These are phyloP conservation scores for Myotis brandtii DNA, from an alignment of 2,113 vertebrate species.

Conservation along the genomic window DNA sequence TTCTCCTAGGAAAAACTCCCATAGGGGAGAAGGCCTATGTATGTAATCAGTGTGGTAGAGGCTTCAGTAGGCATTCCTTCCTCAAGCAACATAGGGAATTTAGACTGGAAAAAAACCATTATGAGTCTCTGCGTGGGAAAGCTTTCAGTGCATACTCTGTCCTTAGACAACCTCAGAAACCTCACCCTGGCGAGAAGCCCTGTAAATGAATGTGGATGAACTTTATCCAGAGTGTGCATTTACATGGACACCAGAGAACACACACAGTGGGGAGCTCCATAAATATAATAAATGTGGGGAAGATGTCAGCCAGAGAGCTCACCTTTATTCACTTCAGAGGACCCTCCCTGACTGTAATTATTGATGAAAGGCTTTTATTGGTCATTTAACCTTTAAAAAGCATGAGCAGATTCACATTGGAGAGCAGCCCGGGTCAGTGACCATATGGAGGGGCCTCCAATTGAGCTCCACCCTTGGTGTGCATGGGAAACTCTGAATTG, in stretches of 20 bases:
- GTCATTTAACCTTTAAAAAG: not conserved
- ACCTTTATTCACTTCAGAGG: not conserved
- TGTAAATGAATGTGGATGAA: not conserved
- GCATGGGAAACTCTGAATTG: not conserved
- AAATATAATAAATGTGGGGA: not conserved
- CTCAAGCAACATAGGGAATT: not conserved
- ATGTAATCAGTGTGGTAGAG: not conserved
- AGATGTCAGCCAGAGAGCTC: not conserved
- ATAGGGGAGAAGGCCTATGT: not conserved
- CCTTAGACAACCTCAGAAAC: not conserved
- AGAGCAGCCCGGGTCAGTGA: not conserved
- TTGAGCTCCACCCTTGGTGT: not conserved
- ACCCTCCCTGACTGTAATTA: not conserved
- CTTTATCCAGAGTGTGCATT: not conserved
- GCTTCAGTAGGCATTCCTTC: not conserved
- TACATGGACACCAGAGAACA: not conserved
- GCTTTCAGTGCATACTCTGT: not conserved
- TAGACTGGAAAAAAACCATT: not conserved
- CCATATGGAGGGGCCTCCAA: not conserved
- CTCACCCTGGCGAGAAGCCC: not conserved
- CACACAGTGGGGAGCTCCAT: not conserved
- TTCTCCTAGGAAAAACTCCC: not conserved
- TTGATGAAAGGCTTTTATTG: not conserved
- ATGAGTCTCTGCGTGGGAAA: not conserved
- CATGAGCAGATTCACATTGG: not conserved